These are phyloP conservation scores for Pica pica DNA, from an alignment of 2,113 vertebrate species.

Conservation along the genomic window DNA sequence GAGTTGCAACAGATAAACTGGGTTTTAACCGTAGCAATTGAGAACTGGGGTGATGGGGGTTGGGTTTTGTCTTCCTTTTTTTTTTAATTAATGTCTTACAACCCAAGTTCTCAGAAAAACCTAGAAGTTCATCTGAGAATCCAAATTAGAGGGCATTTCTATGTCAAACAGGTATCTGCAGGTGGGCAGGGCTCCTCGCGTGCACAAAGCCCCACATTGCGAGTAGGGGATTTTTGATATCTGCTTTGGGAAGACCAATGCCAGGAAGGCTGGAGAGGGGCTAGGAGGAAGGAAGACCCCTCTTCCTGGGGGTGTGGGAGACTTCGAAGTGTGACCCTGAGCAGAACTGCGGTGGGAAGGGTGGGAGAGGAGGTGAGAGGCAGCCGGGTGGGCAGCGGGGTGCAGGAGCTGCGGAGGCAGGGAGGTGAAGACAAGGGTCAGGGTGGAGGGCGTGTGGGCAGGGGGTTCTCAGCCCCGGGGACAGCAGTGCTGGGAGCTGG, in stretches of 20 bases:
- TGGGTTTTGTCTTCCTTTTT: not conserved
- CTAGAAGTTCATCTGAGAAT: not conserved
- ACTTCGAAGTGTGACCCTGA: not conserved
- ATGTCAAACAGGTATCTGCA: slow-evolving; percentile 11
- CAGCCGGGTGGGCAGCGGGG: accelerated
- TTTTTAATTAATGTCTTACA: not conserved
- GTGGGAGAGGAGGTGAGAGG: not conserved
- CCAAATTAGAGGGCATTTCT: not conserved
- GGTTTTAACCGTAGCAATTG: not conserved
- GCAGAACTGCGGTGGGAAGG: not conserved
- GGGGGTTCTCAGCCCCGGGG: not conserved
- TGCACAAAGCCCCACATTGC: not conserved
- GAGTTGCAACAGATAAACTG: not conserved
- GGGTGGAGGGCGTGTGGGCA: not conserved
- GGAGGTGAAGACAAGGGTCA: not conserved
- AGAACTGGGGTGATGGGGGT: not conserved
- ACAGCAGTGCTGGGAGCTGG: not conserved
- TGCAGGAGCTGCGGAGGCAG: not conserved
- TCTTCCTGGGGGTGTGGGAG: accelerated
- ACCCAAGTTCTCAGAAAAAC: not conserved
- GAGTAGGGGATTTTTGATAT: slow-evolving; percentile 10
- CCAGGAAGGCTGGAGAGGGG: slow-evolving; percentile 13
- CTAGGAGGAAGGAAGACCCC: slow-evolving; percentile 32
- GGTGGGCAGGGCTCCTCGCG: not conserved
- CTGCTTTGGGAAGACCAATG: not conserved